Conservation (phyloP, 2,888 invertebrate species). For the Cryptophagus acutangulus region DNA sequence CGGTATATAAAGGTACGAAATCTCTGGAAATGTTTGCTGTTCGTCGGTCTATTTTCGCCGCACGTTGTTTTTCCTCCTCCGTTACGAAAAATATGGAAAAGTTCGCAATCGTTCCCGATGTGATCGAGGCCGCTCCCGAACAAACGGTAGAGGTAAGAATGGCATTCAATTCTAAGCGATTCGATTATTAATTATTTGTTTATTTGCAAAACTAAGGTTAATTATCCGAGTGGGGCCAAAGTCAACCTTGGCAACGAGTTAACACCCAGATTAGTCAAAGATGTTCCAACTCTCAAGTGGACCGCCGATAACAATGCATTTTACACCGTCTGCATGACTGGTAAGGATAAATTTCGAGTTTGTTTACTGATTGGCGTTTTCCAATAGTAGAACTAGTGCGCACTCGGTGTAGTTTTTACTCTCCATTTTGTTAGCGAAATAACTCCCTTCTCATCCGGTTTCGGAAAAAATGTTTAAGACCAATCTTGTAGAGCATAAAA, state of each 20-base stretch:
- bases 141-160: slow-evolving; percentile 31
- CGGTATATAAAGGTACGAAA: too few species aligned
- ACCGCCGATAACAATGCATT: slow-evolving; percentile 43
- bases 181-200: slow-evolving; percentile 1
- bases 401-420: too few species aligned
- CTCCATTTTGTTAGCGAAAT: too few species aligned
- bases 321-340: slow-evolving; percentile 58
- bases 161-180: slow-evolving; percentile 3
- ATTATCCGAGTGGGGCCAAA: slow-evolving; percentile 32
- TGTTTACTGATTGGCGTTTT: too few species aligned
- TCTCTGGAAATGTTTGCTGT: slow-evolving; percentile 5
- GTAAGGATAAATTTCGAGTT: too few species aligned
- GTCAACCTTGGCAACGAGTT: slow-evolving; percentile 35
- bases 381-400: too few species aligned
- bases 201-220: slow-evolving; percentile 28
- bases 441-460: too few species aligned
- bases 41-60: neutral
- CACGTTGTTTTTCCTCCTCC: neutral
- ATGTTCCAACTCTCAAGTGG: slow-evolving; percentile 52
- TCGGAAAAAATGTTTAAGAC: too few species aligned
- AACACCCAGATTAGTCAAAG: slow-evolving; percentile 39
- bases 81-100: slow-evolving; percentile 33
- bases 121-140: slow-evolving; percentile 36
- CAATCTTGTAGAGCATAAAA: too few species aligned
- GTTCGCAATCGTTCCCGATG: slow-evolving; percentile 39